Conservation (phyloP, 2,113 vertebrate genomes). For the Oxyruncus cristatus region DNA sequence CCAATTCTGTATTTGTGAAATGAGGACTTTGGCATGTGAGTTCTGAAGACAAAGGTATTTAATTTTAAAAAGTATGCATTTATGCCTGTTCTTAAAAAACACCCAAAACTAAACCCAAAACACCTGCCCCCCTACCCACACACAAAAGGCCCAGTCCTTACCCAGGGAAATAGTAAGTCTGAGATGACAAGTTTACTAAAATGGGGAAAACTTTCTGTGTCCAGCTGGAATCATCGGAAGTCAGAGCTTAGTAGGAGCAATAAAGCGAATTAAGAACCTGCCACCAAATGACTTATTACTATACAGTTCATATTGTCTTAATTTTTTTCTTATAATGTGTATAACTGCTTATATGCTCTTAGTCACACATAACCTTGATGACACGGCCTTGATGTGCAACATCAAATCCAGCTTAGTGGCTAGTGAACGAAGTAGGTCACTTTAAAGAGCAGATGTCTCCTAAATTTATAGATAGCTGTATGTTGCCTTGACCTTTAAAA, state of each 20-base stretch:
- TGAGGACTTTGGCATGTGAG: neutral
- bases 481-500: neutral
- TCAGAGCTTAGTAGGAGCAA: neutral
- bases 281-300: neutral
- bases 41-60: neutral
- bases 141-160: neutral
- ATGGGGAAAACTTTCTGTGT: neutral
- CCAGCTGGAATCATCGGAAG: neutral
- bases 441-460: neutral
- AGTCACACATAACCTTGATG: neutral
- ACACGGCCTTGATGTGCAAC: neutral
- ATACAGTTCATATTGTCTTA: neutral
- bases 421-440: neutral
- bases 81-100: neutral
- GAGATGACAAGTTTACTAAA: neutral
- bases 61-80: neutral
- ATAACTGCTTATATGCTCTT: neutral
- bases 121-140: rapidly evolving
- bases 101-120: neutral
- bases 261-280: neutral
- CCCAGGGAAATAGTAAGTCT: neutral
- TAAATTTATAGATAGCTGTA: neutral
- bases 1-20: neutral
- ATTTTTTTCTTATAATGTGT: neutral
- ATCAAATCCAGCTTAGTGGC: neutral